A percentile compares a stretch with the other conserved stretches of the same genome.
Conservation (phyloP, 2,113 vertebrate genomes). For the Malaclemys terrapin region DNA sequence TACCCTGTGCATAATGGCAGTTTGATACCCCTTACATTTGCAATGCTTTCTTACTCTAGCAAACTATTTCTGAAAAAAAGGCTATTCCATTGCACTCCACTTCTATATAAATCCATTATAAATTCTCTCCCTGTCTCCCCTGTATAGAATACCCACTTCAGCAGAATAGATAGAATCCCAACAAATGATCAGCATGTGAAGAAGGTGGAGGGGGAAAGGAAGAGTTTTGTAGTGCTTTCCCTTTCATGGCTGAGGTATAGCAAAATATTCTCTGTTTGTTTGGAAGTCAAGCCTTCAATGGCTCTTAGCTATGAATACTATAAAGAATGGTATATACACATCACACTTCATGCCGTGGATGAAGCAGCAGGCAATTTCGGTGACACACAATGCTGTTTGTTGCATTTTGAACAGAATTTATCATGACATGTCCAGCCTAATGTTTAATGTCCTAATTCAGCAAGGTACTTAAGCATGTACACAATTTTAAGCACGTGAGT, state of each 20-base stretch:
- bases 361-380: not conserved
- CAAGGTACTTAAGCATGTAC: not conserved
- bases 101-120: not conserved
- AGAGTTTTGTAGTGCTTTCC: not conserved
- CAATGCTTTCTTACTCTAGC: not conserved
- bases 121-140: not conserved
- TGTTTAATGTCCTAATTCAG: not conserved
- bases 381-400: not conserved
- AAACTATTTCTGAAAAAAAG: rapidly evolving
- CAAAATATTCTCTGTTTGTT: not conserved
- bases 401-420: not conserved
- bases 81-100: not conserved
- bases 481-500: not conserved
- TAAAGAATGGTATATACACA: not conserved
- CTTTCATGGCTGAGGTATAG: not conserved
- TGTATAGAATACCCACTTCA: not conserved
- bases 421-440: not conserved
- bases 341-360: rapidly evolving
- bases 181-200: not conserved
- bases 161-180: not conserved
- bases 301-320: not conserved
- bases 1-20: not conserved
- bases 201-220: not conserved
- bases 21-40: not conserved
- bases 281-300: not conserved